Evolutionary conservation across 2,888 invertebrate genomes (phyloP).

Genomic region (Strigamia crassipes): DNA sequence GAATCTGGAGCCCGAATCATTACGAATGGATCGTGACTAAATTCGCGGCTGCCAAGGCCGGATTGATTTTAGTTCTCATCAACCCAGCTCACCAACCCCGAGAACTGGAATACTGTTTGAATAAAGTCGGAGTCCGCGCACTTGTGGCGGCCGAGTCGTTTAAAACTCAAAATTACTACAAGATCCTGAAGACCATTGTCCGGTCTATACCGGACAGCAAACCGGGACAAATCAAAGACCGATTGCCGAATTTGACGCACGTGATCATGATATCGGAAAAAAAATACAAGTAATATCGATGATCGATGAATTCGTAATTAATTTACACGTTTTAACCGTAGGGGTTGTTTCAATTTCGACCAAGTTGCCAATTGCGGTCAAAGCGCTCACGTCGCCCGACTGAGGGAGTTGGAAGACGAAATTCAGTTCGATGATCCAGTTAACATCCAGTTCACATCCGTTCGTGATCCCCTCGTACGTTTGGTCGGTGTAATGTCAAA

Average conservation of each 20-base stretch:
- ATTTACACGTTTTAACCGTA: background rate
- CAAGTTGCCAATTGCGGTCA: background rate
- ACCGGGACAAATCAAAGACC: slow-evolving; percentile 6
- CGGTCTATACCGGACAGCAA: slow-evolving; percentile 62
- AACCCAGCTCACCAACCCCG: slow-evolving; percentile 74
- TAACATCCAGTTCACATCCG: slow-evolving; percentile 82
- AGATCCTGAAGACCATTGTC: slow-evolving; percentile 66
- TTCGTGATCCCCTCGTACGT: too few species aligned
- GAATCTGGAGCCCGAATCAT: slow-evolving; percentile 78
- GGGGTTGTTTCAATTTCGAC: background rate
- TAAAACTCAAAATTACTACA: slow-evolving; percentile 70
- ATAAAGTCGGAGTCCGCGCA: slow-evolving; percentile 71
- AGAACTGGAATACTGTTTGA: slow-evolving; percentile 74
- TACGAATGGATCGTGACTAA: slow-evolving; percentile 76
- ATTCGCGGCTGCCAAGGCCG: slow-evolving; percentile 73
- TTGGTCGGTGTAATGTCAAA: too few species aligned
- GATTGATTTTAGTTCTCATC: slow-evolving; percentile 66
- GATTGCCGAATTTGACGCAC: background rate
- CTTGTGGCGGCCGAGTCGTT: slow-evolving; percentile 69
- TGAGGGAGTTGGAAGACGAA: slow-evolving; percentile 53
- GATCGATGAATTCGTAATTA: background rate
- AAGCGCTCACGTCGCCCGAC: background rate
- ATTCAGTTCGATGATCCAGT: slow-evolving; percentile 71
- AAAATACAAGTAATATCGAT: background rate
- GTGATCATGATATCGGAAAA: background rate